phyloP scores from a whole-genome alignment of 2,113 vertebrate genomes.

The Scomber scombrus region DNA sequence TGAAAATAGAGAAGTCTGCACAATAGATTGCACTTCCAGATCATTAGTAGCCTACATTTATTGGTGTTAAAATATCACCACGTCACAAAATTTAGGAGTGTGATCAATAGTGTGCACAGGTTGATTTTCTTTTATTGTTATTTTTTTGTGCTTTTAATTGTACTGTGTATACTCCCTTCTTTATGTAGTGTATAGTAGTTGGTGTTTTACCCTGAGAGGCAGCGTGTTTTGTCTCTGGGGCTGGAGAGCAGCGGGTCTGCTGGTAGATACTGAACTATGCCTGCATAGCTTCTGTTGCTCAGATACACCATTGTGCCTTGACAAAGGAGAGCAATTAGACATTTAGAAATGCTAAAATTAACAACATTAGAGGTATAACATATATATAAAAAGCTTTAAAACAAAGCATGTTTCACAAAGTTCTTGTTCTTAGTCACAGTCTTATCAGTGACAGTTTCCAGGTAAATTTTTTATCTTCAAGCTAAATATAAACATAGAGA shows the following conservation, averaged over 20 bases:
- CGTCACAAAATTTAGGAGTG: neutral
- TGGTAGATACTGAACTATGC: slow-evolving; percentile 84
- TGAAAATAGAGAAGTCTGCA: neutral
- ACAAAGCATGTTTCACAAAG: neutral
- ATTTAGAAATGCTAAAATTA: too few relatives aligned
- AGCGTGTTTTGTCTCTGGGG: slow-evolving; percentile 86
- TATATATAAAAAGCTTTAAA: neutral
- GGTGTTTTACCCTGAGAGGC: slow-evolving; percentile 84
- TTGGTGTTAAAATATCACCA: neutral
- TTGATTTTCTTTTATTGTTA: neutral
- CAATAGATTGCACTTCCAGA: neutral
- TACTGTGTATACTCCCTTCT: neutral
- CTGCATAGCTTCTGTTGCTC: slow-evolving; percentile 85
- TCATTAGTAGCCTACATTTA: neutral
- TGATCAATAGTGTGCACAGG: neutral
- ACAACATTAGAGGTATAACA: too few relatives aligned
- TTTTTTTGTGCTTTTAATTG: neutral
- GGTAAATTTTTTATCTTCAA: neutral
- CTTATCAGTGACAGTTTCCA: neutral
- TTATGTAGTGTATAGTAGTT: neutral
- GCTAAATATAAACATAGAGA: slow-evolving; percentile 6
- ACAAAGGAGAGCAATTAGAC: slow-evolving; percentile 10
- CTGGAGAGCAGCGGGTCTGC: slow-evolving; percentile 82
- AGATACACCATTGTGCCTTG: slow-evolving; percentile 84
- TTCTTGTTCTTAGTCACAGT: neutral